Percentiles rank a stretch among this genome's conserved stretches.
Conservation (phyloP, 2,113 vertebrate genomes). For the Menidia beryllina region DNA sequence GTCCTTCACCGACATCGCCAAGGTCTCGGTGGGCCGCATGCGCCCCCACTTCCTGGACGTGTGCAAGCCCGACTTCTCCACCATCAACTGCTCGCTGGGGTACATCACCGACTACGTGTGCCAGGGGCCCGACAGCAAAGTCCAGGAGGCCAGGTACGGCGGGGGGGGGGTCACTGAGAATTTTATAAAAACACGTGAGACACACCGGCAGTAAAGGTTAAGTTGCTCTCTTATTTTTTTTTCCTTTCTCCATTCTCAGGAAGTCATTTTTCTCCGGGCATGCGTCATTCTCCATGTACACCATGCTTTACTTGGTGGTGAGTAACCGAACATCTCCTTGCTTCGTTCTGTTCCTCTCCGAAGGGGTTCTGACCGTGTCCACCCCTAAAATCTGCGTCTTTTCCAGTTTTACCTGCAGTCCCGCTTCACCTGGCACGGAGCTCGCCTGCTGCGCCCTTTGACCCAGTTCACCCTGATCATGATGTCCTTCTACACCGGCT, state of each 20-base stretch:
- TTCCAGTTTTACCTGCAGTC: slow-evolving; percentile 95
- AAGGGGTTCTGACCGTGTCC: neutral
- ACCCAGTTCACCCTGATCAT: slow-evolving; percentile 97
- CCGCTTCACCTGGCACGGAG: slow-evolving; percentile 94
- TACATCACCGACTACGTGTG: slow-evolving; percentile 88
- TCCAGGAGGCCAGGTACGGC: slow-evolving; percentile 90
- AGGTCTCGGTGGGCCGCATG: slow-evolving; percentile 92
- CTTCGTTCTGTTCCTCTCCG: neutral
- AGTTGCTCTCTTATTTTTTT: neutral
- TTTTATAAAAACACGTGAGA: neutral
- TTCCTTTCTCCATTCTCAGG: slow-evolving; percentile 66
- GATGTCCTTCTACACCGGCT: slow-evolving; percentile 97
- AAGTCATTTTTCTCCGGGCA: slow-evolving; percentile 95
- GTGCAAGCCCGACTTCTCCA: slow-evolving; percentile 84
- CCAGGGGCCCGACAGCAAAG: slow-evolving; percentile 79
- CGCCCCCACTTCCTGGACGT: slow-evolving; percentile 92
- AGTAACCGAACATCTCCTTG: slow-evolving; percentile 63
- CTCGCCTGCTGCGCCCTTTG: slow-evolving; percentile 92
- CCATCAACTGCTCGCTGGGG: slow-evolving; percentile 88
- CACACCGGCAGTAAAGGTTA: neutral
- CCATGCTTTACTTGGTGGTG: slow-evolving; percentile 94
- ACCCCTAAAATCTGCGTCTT: neutral
- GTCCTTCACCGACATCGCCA: slow-evolving; percentile 93
- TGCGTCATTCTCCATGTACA: slow-evolving; percentile 97
- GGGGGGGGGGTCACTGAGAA: neutral